phyloP scores from a whole-genome alignment of 2,888 invertebrate genomes.

The Druceiella hillmani region DNA sequence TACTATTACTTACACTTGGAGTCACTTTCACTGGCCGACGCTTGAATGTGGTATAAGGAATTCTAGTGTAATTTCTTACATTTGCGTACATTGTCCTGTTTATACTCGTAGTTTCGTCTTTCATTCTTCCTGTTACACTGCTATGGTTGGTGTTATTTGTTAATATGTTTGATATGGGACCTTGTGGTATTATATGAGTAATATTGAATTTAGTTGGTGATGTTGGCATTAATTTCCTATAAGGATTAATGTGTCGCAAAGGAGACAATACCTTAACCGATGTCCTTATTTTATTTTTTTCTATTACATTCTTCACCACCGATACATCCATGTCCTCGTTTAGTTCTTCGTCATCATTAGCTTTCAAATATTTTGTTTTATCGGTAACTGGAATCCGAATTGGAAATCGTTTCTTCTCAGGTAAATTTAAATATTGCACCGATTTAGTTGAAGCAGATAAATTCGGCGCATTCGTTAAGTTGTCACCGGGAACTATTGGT shows the following conservation, averaged over 20 bases:
- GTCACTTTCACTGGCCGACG: slow-evolving; percentile 37
- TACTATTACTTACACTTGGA: slow-evolving; percentile 32
- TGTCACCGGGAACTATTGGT: slow-evolving; percentile 35
- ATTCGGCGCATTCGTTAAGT: slow-evolving; percentile 43
- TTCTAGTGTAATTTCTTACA: slow-evolving; percentile 39
- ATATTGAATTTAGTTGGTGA: slow-evolving; percentile 33
- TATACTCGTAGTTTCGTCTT: neutral
- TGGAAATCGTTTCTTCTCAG: slow-evolving; percentile 42
- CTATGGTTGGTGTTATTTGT: slow-evolving; percentile 29
- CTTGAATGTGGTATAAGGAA: slow-evolving; percentile 35
- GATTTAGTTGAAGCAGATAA: slow-evolving; percentile 47
- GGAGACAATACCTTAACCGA: slow-evolving; percentile 49
- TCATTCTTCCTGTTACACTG: slow-evolving; percentile 19
- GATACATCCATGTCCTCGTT: slow-evolving; percentile 58
- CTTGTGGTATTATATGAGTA: slow-evolving; percentile 33
- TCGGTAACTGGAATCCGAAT: slow-evolving; percentile 46
- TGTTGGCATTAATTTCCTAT: slow-evolving; percentile 37
- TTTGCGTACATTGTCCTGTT: slow-evolving; percentile 15
- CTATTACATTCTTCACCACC: slow-evolving; percentile 50
- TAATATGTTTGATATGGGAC: slow-evolving; percentile 29
- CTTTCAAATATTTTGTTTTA: slow-evolving; percentile 44
- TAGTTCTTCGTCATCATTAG: slow-evolving; percentile 49
- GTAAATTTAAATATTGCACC: slow-evolving; percentile 40
- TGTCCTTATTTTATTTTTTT: slow-evolving; percentile 49
- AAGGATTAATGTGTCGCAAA: slow-evolving; percentile 43